Percentiles rank a stretch among this genome's conserved stretches.
phyloP scores from a whole-genome alignment of 2,113 vertebrate species.

The Antigone vipio region DNA sequence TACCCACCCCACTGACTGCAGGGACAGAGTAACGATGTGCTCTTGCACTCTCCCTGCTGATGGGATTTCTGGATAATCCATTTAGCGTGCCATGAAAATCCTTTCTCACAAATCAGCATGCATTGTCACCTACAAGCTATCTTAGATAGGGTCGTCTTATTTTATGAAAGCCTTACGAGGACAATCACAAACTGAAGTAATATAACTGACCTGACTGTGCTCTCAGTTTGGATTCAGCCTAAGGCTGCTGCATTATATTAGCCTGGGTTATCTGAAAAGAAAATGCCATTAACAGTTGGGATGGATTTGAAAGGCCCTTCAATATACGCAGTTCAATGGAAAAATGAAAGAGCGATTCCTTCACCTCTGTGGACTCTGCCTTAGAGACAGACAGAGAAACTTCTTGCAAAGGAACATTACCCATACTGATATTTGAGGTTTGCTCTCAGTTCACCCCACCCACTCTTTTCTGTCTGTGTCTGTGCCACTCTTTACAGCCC shows the following conservation, averaged over 20 bases:
- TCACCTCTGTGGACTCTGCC: background rate
- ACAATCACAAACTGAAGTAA: background rate
- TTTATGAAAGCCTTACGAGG: background rate
- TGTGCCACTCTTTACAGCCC: background rate
- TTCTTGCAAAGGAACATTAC: background rate
- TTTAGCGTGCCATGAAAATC: background rate
- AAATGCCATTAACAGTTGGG: background rate
- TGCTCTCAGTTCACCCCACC: background rate
- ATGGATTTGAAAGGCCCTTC: background rate
- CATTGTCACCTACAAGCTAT: background rate
- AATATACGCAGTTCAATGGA: background rate
- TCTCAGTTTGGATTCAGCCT: background rate
- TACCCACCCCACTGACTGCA: background rate
- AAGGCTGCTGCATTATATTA: background rate
- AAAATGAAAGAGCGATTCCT: background rate
- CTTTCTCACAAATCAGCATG: background rate
- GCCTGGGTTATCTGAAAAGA: background rate
- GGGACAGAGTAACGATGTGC: background rate
- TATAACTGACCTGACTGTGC: background rate
- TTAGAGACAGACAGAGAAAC: background rate
- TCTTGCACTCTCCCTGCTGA: background rate
- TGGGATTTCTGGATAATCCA: background rate
- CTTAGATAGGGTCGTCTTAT: background rate
- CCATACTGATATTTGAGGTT: background rate
- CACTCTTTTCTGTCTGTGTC: background rate